Percentiles rank a stretch among this genome's conserved stretches.
Conservation (phyloP, 1,140 invertebrate species). For the Microplitis demolitor region DNA sequence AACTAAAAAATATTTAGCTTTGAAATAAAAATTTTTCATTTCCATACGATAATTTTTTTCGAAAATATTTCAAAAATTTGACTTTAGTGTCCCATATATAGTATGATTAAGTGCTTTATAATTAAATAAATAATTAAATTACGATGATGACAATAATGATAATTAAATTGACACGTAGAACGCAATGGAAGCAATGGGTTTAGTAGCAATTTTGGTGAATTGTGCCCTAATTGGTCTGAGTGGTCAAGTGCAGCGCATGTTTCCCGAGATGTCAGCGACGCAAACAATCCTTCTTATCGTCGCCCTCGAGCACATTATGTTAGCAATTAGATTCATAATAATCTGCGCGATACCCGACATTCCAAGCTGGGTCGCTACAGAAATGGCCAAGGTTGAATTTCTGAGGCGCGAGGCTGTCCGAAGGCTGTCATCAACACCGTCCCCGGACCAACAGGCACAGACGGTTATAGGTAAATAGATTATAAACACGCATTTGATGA, state of each 20-base stretch:
- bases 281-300: conserved; percentile 89
- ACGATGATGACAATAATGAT: conserved; percentile 23
- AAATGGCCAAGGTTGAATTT: conserved; percentile 86
- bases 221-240: conserved; percentile 92
- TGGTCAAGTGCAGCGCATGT: conserved; percentile 85
- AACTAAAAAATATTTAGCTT: too few species aligned
- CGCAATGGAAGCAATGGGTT: conserved; percentile 91
- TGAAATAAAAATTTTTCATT: too few species aligned
- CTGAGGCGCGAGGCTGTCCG: conserved; percentile 73
- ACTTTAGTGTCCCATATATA: too few species aligned
- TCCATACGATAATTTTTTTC: too few species aligned
- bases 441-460: conserved; percentile 53
- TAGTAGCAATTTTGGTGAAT: conserved; percentile 92
- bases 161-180: conserved; percentile 63
- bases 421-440: conserved; percentile 59
- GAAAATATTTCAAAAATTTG: too few species aligned
- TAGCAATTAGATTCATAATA: conserved; percentile 80
- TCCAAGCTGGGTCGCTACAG: conserved; percentile 87
- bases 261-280: conserved; percentile 83
- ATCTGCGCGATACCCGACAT: conserved; percentile 89
- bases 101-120: neutral
- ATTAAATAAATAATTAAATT: conserved; percentile 5
- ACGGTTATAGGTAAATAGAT: conserved; percentile 57
- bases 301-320: conserved; percentile 85
- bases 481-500: neutral